A percentile compares a stretch with the other conserved stretches of the same genome.
These are phyloP conservation scores for Condylura cristata DNA, from an alignment of 2,113 vertebrate genomes.

Conservation along the genomic window DNA sequence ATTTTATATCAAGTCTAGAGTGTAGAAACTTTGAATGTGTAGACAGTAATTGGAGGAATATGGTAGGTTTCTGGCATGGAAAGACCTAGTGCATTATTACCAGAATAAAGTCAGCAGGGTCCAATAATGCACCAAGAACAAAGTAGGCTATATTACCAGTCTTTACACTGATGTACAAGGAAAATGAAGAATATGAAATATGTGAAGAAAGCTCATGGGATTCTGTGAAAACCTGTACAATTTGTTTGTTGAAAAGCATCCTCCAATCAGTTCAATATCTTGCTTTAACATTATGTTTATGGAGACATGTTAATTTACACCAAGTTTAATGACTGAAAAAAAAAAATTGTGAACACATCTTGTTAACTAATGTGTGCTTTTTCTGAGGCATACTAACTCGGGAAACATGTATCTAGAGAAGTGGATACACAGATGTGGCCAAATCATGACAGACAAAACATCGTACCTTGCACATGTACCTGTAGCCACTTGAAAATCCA, in stretches of 20 bases:
- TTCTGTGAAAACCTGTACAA: neutral
- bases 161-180: neutral
- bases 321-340: constrained; percentile 37
- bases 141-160: neutral
- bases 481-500: neutral
- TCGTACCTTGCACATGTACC: neutral
- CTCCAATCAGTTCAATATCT: neutral
- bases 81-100: neutral
- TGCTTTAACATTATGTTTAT: constrained; percentile 17
- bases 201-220: neutral
- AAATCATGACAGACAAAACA: constrained; percentile 51
- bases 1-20: neutral
- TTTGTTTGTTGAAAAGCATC: constrained; percentile 4
- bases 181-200: neutral
- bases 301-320: constrained; percentile 45
- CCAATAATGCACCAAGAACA: neutral
- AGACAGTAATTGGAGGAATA: neutral
- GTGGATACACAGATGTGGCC: constrained; percentile 9
- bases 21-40: neutral
- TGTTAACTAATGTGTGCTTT: constrained; percentile 51
- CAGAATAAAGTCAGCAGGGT: neutral
- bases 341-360: constrained; percentile 59
- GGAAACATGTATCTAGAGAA: neutral
- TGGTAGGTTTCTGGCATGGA: neutral
- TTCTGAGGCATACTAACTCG: constrained; percentile 3